These are phyloP conservation scores for Proterorhinus semilunaris DNA, from an alignment of 2,113 vertebrate species.

Conservation along the genomic window DNA sequence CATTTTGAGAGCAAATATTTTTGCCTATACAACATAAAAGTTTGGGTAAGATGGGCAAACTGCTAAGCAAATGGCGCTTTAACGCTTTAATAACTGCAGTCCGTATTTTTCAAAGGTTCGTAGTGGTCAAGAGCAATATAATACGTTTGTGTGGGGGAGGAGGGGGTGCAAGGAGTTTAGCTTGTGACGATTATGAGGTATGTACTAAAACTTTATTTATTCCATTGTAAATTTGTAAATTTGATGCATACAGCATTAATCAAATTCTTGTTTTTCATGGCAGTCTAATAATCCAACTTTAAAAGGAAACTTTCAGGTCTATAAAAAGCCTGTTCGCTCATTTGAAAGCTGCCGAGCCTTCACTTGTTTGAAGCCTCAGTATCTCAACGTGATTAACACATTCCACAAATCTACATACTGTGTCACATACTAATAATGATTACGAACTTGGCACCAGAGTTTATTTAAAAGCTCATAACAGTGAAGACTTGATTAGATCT, in stretches of 20 bases:
- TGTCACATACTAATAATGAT: conserved; percentile 28
- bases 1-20: neutral
- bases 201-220: neutral
- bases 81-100: neutral
- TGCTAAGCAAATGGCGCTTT: no score
- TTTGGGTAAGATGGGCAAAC: no score
- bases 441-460: conserved; percentile 14
- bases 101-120: neutral
- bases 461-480: conserved; percentile 8
- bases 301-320: conserved; percentile 40
- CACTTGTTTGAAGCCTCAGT: conserved; percentile 13
- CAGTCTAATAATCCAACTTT: conserved; percentile 14
- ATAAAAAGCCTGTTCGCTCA: conserved; percentile 13
- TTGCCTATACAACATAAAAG: neutral
- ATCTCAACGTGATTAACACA: conserved; percentile 14
- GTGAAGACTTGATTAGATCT: conserved; percentile 9
- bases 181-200: neutral
- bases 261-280: neutral
- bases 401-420: conserved; percentile 7
- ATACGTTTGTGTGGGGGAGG: neutral
- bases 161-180: neutral
- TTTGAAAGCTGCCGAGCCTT: conserved; percentile 5
- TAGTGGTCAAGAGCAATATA: neutral
- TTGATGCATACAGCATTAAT: neutral
- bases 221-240: neutral